phyloP scores from a whole-genome alignment of 2,113 vertebrate species.

The Phainopepla nitens region DNA sequence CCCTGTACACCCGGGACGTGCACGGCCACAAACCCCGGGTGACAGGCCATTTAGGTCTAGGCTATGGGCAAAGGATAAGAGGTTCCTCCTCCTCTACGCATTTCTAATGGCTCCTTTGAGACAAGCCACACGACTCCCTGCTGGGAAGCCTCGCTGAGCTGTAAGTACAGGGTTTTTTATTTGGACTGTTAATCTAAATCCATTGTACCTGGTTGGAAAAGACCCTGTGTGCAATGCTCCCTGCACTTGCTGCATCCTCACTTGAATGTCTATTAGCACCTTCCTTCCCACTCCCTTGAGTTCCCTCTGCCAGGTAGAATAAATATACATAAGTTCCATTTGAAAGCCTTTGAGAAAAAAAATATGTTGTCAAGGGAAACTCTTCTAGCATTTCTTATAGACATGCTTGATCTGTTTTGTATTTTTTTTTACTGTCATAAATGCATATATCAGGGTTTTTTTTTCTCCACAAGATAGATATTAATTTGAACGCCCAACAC shows the following conservation, averaged over 20 bases:
- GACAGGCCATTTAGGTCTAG: neutral
- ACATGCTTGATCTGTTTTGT: slow-evolving; percentile 22
- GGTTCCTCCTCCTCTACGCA: neutral
- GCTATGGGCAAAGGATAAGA: neutral
- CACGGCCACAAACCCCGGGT: neutral
- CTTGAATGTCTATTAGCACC: slow-evolving; percentile 28
- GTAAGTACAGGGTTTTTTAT: slow-evolving; percentile 58
- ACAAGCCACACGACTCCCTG: neutral
- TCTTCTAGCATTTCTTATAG: slow-evolving; percentile 25
- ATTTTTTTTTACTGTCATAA: slow-evolving; percentile 8
- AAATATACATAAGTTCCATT: slow-evolving; percentile 34
- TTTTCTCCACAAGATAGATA: neutral
- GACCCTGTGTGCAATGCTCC: neutral
- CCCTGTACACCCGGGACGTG: neutral
- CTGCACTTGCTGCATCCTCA: slow-evolving; percentile 31
- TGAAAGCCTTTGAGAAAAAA: slow-evolving; percentile 20
- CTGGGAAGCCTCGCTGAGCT: slow-evolving; percentile 30
- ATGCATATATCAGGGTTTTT: neutral
- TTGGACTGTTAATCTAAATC: slow-evolving; percentile 7
- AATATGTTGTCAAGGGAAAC: slow-evolving; percentile 48
- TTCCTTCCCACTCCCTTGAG: slow-evolving; percentile 1
- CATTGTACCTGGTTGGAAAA: slow-evolving; percentile 22
- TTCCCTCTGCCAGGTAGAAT: slow-evolving; percentile 22
- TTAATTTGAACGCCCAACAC: neutral
- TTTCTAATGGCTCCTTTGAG: slow-evolving; percentile 45